Evolutionary conservation across 2,797 vertebrate species (phyloP).

Genomic region (Salmo trutta): DNA sequence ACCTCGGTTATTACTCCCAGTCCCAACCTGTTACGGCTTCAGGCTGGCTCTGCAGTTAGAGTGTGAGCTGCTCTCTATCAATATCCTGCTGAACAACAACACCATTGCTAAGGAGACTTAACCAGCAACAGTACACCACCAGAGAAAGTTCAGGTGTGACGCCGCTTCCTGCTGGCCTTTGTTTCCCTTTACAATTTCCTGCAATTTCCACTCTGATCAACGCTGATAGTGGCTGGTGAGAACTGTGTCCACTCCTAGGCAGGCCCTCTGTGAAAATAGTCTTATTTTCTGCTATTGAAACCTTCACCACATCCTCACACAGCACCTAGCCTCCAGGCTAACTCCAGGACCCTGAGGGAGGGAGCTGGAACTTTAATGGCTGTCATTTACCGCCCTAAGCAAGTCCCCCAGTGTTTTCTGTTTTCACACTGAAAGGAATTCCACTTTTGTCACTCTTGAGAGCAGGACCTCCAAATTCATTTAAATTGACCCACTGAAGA

Average conservation of each 20-base stretch:
- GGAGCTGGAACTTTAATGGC: conserved; percentile 12
- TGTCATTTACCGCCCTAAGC: neutral
- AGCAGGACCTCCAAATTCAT: neutral
- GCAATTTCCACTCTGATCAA: conserved; percentile 65
- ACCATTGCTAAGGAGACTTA: neutral
- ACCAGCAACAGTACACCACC: conserved; percentile 35
- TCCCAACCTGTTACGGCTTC: too few species aligned
- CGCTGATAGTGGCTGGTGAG: conserved; percentile 45
- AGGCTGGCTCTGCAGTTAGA: too few species aligned
- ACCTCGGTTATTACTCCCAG: too few species aligned
- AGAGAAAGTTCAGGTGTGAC: conserved; percentile 30
- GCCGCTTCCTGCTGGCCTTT: conserved; percentile 66
- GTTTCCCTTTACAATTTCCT: conserved; percentile 69
- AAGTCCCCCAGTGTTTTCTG: neutral
- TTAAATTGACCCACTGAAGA: neutral
- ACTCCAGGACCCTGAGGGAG: neutral
- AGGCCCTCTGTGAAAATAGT: conserved; percentile 10
- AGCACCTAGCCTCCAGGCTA: neutral
- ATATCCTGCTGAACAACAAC: conserved; percentile 7
- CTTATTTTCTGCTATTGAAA: conserved; percentile 19
- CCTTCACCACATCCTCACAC: neutral
- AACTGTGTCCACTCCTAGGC: conserved; percentile 6
- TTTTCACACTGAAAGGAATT: neutral
- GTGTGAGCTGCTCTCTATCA: neutral
- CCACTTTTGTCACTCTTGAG: neutral